Percentiles rank a stretch among this genome's conserved stretches.
phyloP scores from a whole-genome alignment of 2,797 vertebrate genomes.

The Cebuella pygmaea region DNA sequence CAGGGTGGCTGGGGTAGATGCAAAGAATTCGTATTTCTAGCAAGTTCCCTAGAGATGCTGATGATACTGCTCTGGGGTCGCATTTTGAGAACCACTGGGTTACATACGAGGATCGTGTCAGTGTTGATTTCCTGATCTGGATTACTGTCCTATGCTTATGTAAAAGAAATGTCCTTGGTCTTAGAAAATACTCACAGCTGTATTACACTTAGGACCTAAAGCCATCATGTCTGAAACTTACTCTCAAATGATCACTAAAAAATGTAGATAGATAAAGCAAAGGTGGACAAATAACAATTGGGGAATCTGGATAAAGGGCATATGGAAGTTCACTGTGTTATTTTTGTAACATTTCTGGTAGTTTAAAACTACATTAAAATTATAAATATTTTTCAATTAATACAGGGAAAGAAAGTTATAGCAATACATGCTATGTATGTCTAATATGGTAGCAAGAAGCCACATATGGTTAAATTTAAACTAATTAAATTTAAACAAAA shows the following conservation, averaged over 20 bases:
- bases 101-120: too few species aligned
- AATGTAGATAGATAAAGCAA: not conserved
- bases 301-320: not conserved
- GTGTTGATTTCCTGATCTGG: not conserved
- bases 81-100: not conserved
- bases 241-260: not conserved
- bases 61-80: not conserved
- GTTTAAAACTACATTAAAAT: conserved; percentile 16
- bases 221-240: not conserved
- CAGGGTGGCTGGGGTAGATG: not conserved
- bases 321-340: not conserved
- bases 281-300: not conserved
- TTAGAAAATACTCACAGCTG: not conserved
- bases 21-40: not conserved
- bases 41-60: not conserved
- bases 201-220: not conserved
- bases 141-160: not conserved
- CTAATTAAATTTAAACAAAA: conserved; percentile 27
- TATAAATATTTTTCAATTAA: not conserved
- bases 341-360: not conserved
- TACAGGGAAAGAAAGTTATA: not conserved
- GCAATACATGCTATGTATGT: not conserved
- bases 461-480: not conserved
- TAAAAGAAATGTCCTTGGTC: not conserved
- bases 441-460: not conserved